Base-by-base conservation (phyloP, 2,888 invertebrate genomes). In the Rhopalosiphum nymphaeae region DNA sequence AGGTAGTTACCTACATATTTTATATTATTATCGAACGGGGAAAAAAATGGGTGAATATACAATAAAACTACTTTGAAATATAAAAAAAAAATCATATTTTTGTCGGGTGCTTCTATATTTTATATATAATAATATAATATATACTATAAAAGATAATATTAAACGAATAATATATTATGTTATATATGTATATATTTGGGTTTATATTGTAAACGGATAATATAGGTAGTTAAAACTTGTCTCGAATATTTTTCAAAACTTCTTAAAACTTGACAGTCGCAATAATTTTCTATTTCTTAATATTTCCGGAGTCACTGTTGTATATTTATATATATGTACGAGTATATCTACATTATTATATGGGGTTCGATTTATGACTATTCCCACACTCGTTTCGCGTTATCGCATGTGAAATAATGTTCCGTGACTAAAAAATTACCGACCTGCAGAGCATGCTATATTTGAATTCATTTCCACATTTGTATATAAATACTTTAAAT, bases 391-490 rank as follows among this genome's bases (percentile, higher is more conserved):
- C 44, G 57, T 90, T 89, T 89, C 44, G 89, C 84, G 57, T 46
- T 89, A 90, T 93, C 84, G 93, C 93, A 93, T 93, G 93, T 90
- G 84, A 61, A 93, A 93, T 49, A 90, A 85, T 93, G 61, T 93
- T 84, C 49, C 93, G 93, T 93, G 93, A 93, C 93, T 57, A 46
- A 89, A 93, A 93, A 93, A 89, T 53, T 88, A 88, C 92, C 61
- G 26, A 84, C 84, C 36, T 49, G 56, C 56, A 92, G 87, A 87
- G 57, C 93, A 90, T 93, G 93, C 93, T 61, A 93, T 93, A 90
- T 93, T 90, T 85, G 57, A 93, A 93, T 93, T 85, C 89, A 93
- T 93, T 93, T 93, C 56, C 93, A 57, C 84, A 44, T 56, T 29
- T 13, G 56, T 46, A 42, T 67, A 57, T 61, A 36, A 87, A 44